A percentile compares a stretch with the other conserved stretches of the same genome.
phyloP scores from a whole-genome alignment of 2,888 invertebrate genomes.

The Argyresthia goedartella region DNA sequence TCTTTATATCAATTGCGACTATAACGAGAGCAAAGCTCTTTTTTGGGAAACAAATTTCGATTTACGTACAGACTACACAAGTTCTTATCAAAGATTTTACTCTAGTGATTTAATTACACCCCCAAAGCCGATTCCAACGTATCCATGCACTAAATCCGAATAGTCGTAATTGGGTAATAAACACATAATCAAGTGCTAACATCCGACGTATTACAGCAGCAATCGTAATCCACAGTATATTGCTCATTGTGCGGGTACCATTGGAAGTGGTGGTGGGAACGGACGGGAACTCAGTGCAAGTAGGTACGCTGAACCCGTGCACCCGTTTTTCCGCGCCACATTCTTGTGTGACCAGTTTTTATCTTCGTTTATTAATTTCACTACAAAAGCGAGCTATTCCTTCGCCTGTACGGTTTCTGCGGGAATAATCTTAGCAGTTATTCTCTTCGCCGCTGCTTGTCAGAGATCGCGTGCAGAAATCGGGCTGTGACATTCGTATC shows the following conservation, averaged over 20 bases:
- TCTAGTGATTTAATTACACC: too few species aligned
- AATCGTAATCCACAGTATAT: too few species aligned
- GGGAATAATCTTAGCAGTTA: not conserved
- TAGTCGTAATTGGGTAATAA: too few species aligned
- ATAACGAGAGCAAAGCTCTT: too few species aligned
- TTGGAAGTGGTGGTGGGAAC: slow-evolving; percentile 43
- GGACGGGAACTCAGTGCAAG: slow-evolving; percentile 19
- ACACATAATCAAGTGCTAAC: too few species aligned
- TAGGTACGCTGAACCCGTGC: slow-evolving; percentile 30
- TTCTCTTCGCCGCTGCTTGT: not conserved
- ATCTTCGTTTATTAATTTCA: slow-evolving; percentile 30
- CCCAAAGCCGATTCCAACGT: too few species aligned
- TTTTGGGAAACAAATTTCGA: too few species aligned
- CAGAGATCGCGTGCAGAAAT: not conserved
- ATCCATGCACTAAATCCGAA: too few species aligned
- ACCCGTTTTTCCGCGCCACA: slow-evolving; percentile 39
- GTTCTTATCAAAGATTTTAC: too few species aligned
- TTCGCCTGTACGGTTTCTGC: not conserved
- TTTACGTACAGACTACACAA: too few species aligned
- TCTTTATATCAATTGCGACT: not conserved
- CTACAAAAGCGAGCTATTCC: slow-evolving; percentile 17
- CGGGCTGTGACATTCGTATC: not conserved
- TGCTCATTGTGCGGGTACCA: slow-evolving; percentile 14
- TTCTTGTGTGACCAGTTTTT: slow-evolving; percentile 38
- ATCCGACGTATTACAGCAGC: too few species aligned